These are phyloP conservation scores for Kryptolebias marmoratus DNA, from an alignment of 2,113 vertebrate genomes.

Conservation along the genomic window DNA sequence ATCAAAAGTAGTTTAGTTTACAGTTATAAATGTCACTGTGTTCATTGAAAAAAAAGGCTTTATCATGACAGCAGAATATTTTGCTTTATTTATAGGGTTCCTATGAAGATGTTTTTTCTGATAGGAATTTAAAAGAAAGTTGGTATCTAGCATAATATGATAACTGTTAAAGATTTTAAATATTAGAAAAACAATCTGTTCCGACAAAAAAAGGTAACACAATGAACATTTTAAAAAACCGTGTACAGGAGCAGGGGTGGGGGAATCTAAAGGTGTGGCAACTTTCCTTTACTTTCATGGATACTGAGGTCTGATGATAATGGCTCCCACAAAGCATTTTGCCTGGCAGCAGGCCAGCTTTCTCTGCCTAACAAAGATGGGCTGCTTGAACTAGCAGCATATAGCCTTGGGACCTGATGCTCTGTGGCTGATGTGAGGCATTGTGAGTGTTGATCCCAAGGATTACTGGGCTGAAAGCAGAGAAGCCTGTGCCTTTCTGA, in stretches of 20 bases:
- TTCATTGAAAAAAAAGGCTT: too few relatives aligned
- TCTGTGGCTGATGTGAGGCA: constrained; percentile 58
- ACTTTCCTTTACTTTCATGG: constrained; percentile 1
- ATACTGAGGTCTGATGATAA: constrained; percentile 20
- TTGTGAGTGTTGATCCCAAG: constrained; percentile 72
- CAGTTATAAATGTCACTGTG: too few relatives aligned
- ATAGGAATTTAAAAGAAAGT: too few relatives aligned
- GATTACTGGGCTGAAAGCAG: constrained; percentile 76
- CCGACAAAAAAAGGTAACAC: too few relatives aligned
- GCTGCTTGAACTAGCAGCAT: constrained; percentile 67
- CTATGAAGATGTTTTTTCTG: too few relatives aligned
- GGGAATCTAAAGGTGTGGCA: constrained; percentile 26
- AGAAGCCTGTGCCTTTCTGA: constrained; percentile 64
- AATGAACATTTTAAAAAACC: neutral
- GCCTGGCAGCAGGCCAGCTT: constrained; percentile 44
- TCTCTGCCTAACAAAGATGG: constrained; percentile 34
- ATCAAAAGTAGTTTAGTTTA: too few relatives aligned
- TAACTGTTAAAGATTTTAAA: too few relatives aligned
- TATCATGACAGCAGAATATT: too few relatives aligned
- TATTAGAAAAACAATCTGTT: too few relatives aligned
- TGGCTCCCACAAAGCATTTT: constrained; percentile 39
- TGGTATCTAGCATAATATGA: too few relatives aligned
- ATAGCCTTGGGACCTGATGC: constrained; percentile 59
- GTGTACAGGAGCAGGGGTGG: neutral
- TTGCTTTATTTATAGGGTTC: too few relatives aligned